Evolutionary conservation across 64 coral and sea anemone genomes (phyloP).

Genomic region (Hydrozoanthus tunicans): DNA sequence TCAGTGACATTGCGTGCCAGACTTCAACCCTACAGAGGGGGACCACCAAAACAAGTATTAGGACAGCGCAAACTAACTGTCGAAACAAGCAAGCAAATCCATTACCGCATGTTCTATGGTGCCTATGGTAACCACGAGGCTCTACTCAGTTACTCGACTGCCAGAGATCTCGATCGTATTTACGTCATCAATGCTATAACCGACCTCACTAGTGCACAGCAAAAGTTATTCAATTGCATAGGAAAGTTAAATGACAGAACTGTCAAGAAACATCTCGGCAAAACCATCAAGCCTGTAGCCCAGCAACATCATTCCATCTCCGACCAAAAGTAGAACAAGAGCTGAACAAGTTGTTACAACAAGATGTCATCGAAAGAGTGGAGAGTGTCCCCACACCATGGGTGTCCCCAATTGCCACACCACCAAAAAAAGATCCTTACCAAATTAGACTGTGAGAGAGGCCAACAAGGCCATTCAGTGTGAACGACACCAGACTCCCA

Average conservation of each 20-base stretch:
- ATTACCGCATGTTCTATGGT: conserved; percentile 48
- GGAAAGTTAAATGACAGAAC: conserved; percentile 17
- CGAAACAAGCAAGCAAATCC: conserved; percentile 30
- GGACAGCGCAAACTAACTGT: conserved; percentile 49
- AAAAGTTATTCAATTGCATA: conserved; percentile 11
- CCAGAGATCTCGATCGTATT: conserved; percentile 41
- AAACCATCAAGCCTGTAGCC: conserved; percentile 26
- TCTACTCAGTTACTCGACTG: conserved; percentile 40
- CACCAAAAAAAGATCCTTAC: not conserved
- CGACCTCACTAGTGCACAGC: not conserved
- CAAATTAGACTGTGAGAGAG: not conserved
- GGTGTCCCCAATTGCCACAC: conserved; percentile 6
- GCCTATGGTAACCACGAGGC: conserved; percentile 24
- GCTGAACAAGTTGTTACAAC: not conserved
- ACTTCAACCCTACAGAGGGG: conserved; percentile 47
- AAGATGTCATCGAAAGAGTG: not conserved
- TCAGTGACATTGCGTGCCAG: conserved; percentile 41
- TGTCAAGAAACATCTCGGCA: conserved; percentile 14
- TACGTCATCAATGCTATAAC: conserved; percentile 24
- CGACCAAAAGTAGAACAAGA: not conserved
- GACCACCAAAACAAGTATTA: not conserved
- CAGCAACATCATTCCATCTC: conserved; percentile 3
- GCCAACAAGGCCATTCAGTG: conserved; percentile 9
- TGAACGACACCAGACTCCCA: conserved; percentile 10
- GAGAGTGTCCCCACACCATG: conserved; percentile 1